Base-by-base conservation (phyloP, 2,888 invertebrate species). In the Trissolcus japonicus region DNA sequence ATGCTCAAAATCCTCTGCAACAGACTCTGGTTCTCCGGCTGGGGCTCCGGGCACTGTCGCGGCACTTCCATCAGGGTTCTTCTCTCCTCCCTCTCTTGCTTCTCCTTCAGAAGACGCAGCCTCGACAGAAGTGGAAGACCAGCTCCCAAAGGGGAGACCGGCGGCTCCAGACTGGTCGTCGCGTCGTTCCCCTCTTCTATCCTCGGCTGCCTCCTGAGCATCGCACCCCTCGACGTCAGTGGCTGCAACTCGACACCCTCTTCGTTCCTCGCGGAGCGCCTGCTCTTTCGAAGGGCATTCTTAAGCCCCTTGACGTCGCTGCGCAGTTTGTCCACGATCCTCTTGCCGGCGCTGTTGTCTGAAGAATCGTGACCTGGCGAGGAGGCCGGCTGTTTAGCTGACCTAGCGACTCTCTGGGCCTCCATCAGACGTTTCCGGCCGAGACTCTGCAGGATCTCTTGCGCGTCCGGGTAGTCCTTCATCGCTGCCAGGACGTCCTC, bases 381-480 rank as follows among this genome's bases (percentile, higher is more conserved):
- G 93, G 82, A 95, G 92, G 79, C 14, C 2, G 83, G 93, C 89
- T 87, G 92, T 90, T 83, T 92, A 90, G 81, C 91, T 89, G 78
- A 90, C 88, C 82, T 89, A 16, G 85, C 89, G 21, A 82, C 87
- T 19, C 84, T 82, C 55, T 88, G 88, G 4, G 96, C 96, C 89
- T 97, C 96, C 92, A 95, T 95, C 61, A 97, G 90, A 13, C 96
- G 91, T 84, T 96, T 96, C 53, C 95, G 91, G 4, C 97, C 97
- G 29, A 97, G 91, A 9, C 94, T 95, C 87, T 96, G 96, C n/a
- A 97, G 91, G 80, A 97, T 97, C 81, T 96, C 96, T 89, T 98
- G 97, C 0, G 98, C 98, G 89, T 98, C 98, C 0, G 98, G 98
- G 85, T 98, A 98, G 88, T 98, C 98, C 88, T 98, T 98, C 94